Conservation (phyloP, 2,888 invertebrate species). For the Neuroscelio doddi region DNA sequence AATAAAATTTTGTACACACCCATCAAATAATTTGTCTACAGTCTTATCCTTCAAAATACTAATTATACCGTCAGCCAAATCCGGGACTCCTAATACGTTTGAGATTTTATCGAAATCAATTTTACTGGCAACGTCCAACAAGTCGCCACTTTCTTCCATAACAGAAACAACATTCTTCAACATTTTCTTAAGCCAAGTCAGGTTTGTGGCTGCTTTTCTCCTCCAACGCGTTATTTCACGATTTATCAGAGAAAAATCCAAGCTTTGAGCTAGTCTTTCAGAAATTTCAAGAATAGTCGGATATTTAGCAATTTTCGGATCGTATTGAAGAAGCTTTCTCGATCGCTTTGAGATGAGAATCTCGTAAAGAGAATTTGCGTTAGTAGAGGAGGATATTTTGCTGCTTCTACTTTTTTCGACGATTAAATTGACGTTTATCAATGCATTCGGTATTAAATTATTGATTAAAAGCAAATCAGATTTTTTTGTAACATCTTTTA, state of each 20-base stretch:
- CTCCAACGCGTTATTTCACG: slow-evolving; percentile 65
- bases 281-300: slow-evolving; percentile 56
- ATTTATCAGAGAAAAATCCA: slow-evolving; percentile 57
- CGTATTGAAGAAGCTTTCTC: slow-evolving; percentile 58
- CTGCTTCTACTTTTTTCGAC: too few species aligned
- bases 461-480: slow-evolving; percentile 46
- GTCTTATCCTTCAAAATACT: slow-evolving; percentile 73
- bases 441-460: slow-evolving; percentile 56
- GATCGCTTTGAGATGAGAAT: slow-evolving; percentile 56
- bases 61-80: slow-evolving; percentile 72
- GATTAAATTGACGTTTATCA: slow-evolving; percentile 12
- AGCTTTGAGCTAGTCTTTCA: slow-evolving; percentile 48
- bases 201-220: slow-evolving; percentile 72
- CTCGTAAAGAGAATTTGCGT: slow-evolving; percentile 49
- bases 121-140: slow-evolving; percentile 72
- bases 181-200: slow-evolving; percentile 73
- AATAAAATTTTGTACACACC: slow-evolving; percentile 66
- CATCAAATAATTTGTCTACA: slow-evolving; percentile 71
- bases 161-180: slow-evolving; percentile 70
- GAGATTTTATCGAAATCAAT: slow-evolving; percentile 71
- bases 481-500: slow-evolving; percentile 53
- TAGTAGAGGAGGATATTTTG: too few species aligned
- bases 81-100: slow-evolving; percentile 60
- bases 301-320: slow-evolving; percentile 54
- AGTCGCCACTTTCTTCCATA: slow-evolving; percentile 70